Percentiles rank a stretch among this genome's conserved stretches.
Conservation (phyloP, 2,113 vertebrate species). For the Verasper variegatus region DNA sequence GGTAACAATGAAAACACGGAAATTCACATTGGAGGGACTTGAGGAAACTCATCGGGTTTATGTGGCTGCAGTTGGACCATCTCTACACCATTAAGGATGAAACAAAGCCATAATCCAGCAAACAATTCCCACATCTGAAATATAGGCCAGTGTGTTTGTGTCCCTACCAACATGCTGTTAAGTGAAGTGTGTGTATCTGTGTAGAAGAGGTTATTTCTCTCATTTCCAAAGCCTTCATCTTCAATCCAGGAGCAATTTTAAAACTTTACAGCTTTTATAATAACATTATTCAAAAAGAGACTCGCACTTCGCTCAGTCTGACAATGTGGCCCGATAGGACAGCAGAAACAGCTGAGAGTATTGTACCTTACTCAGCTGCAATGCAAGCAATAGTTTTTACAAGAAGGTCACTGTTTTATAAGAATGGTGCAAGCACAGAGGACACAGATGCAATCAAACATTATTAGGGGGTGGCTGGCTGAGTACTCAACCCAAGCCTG, state of each 20-base stretch:
- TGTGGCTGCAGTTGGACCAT: slow-evolving; percentile 40
- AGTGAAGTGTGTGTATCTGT: background rate
- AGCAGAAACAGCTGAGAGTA: too few relatives aligned
- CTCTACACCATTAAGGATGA: slow-evolving; percentile 43
- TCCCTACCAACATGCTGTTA: background rate
- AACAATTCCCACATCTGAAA: slow-evolving; percentile 27
- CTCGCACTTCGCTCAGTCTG: background rate
- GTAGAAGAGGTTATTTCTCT: slow-evolving; percentile 10
- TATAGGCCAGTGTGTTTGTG: slow-evolving; percentile 5
- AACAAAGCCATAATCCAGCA: slow-evolving; percentile 29
- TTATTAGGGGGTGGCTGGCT: background rate
- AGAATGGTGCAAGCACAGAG: background rate
- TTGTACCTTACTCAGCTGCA: too few relatives aligned
- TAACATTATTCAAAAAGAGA: background rate
- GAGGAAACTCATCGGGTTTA: slow-evolving; percentile 14
- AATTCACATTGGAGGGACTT: background rate
- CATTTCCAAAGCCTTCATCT: slow-evolving; percentile 13
- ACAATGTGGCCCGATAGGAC: background rate
- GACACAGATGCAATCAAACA: too few relatives aligned
- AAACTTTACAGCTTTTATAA: background rate
- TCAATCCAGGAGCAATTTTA: background rate
- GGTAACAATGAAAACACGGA: background rate
- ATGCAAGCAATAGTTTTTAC: background rate
- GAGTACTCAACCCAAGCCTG: background rate
- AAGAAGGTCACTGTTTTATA: background rate